Percentiles rank a stretch among this genome's conserved stretches.
Evolutionary conservation across 2,888 invertebrate genomes (phyloP).

Genomic region (Noctua janthe): DNA sequence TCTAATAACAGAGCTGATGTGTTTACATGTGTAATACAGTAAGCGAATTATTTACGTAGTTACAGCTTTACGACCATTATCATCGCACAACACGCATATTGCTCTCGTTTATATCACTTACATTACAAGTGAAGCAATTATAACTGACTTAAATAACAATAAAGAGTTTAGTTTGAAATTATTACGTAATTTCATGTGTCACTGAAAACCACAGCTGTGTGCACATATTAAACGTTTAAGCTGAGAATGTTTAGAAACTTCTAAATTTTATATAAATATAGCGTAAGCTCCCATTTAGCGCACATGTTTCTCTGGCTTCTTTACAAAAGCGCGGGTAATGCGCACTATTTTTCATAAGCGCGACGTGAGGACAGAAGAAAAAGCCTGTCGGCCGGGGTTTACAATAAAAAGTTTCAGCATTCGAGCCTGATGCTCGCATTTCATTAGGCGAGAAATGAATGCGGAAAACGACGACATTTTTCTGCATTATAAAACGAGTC

Average conservation of each 20-base stretch:
- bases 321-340: slow-evolving; percentile 74
- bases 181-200: slow-evolving; percentile 46
- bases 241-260: slow-evolving; percentile 23
- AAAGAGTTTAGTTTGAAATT: slow-evolving; percentile 51
- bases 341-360: slow-evolving; percentile 82
- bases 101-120: slow-evolving; percentile 45
- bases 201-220: slow-evolving; percentile 44
- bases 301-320: slow-evolving; percentile 64
- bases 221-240: slow-evolving; percentile 28
- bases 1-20: slow-evolving; percentile 50
- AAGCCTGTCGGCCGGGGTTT: slow-evolving; percentile 76
- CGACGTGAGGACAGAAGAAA: slow-evolving; percentile 80
- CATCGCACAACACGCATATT: slow-evolving; percentile 44
- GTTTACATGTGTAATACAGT: slow-evolving; percentile 48
- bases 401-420: slow-evolving; percentile 83
- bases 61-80: slow-evolving; percentile 54
- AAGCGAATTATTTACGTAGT: slow-evolving; percentile 47
- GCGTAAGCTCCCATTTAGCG: slow-evolving; percentile 31
- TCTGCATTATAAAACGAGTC: slow-evolving; percentile 73
- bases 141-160: slow-evolving; percentile 51
- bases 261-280: slow-evolving; percentile 42
- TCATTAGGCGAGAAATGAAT: slow-evolving; percentile 85
- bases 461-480: slow-evolving; percentile 80
- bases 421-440: slow-evolving; percentile 81
- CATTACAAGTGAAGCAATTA: slow-evolving; percentile 51